Percentiles rank a stretch among this genome's conserved stretches.
These are phyloP conservation scores for Rhyacichthys aspro DNA, from an alignment of 2,797 vertebrate genomes.

Conservation along the genomic window DNA sequence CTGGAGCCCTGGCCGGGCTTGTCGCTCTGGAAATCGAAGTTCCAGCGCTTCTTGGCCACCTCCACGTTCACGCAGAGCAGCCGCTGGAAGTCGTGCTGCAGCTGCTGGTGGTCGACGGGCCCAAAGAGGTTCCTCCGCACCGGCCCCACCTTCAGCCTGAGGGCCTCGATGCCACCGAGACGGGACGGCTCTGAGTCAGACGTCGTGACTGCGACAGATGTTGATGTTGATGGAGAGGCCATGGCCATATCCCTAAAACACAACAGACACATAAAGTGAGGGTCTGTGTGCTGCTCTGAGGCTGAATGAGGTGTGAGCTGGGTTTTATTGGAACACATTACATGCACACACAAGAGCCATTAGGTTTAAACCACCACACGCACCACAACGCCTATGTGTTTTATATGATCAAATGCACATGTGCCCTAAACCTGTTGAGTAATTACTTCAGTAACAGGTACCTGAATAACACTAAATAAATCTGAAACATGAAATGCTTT, in stretches of 20 bases:
- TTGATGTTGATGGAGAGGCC: slow-evolving; percentile 55
- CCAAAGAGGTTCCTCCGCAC: slow-evolving; percentile 81
- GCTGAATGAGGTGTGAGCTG: slow-evolving; percentile 50
- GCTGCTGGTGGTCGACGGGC: slow-evolving; percentile 80
- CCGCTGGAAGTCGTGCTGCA: slow-evolving; percentile 79
- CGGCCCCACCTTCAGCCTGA: slow-evolving; percentile 33
- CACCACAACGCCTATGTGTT: slow-evolving; percentile 23
- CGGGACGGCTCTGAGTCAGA: slow-evolving; percentile 37
- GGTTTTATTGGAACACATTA: slow-evolving; percentile 21
- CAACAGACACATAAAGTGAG: slow-evolving; percentile 7
- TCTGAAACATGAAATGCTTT: slow-evolving; percentile 8
- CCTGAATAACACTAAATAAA: slow-evolving; percentile 59
- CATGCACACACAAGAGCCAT: slow-evolving; percentile 22
- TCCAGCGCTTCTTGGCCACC: slow-evolving; percentile 79
- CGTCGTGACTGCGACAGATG: slow-evolving; percentile 10
- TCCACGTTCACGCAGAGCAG: slow-evolving; percentile 71
- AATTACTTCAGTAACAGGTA: slow-evolving; percentile 53
- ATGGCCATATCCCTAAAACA: slow-evolving; percentile 65
- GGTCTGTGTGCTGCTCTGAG: slow-evolving; percentile 8
- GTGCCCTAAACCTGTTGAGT: slow-evolving; percentile 42
- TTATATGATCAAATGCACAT: slow-evolving; percentile 63
- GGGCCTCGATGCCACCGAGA: slow-evolving; percentile 52
- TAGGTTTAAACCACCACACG: slow-evolving; percentile 1
- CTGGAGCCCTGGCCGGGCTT: slow-evolving; percentile 46
- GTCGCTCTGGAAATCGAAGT: slow-evolving; percentile 81